Base-by-base conservation (phyloP, 2,113 vertebrate species). In the Aphelocoma coerulescens region DNA sequence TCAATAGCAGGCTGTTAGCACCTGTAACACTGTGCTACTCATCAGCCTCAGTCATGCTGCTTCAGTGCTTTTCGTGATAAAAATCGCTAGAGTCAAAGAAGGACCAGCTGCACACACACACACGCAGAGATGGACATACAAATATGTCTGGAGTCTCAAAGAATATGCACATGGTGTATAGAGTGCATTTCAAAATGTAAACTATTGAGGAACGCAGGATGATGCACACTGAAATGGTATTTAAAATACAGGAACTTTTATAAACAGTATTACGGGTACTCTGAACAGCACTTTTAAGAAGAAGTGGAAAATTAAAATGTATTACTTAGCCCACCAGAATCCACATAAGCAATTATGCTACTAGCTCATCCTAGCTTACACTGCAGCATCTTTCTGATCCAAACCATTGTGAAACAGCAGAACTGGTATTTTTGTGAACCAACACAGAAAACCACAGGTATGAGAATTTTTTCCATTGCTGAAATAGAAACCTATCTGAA, bases 121-220 rank as follows among this genome's bases (percentile, higher is more conserved):
- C 24, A 5, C 7, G 27, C 28, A 59, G 24, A 26, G 14, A 15
- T 0, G 14, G 7, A 20, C 9, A 13, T 16, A 35, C 13, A 24
- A 1, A 10, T 6, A 33, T 0, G 3, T 30, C 59, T 62, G 27
- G 22, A 66, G 32, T 55, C 75, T 67, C 58, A 41, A 0, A 30
- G 44, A 44, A 8, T 4, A 23, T 3, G 7, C 13, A 16, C 7
- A 22, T 2, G 27, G 39, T 4, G 9, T 8, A 23, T 6, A n/a
- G 3, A 52, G n/a, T 21, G 30, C 41, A 32, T 37, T 51, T 68
- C 7, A 91, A 71, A 83, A 52, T 10, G 8, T 41, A 28, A 83
- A n/a, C 26, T 23, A 17, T 0, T 12, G 30, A 91, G 30, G 44
- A 88, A 24, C 21, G 32, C 4, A 52, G 32, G 27, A 33, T 44